A percentile compares a stretch with the other conserved stretches of the same genome.
These are phyloP conservation scores for Rhaphigaster nebulosa DNA, from an alignment of 2,888 invertebrate species.

Conservation along the genomic window DNA sequence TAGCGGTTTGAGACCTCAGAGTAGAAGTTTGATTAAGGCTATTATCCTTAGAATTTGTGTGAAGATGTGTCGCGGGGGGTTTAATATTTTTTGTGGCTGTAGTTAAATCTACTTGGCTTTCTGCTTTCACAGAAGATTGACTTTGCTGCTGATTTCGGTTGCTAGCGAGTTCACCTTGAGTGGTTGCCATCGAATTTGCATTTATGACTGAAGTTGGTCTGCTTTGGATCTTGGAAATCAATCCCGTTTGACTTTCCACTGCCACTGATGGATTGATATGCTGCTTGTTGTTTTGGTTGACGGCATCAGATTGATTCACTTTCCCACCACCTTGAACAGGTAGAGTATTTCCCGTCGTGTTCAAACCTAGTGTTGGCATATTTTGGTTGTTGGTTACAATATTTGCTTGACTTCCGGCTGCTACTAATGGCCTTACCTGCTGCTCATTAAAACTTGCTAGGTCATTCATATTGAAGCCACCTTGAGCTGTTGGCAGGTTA, in stretches of 20 bases:
- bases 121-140: not conserved
- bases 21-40: not conserved
- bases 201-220: not conserved
- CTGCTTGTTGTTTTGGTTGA: not conserved
- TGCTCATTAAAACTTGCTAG: not conserved
- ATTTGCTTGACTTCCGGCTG: not conserved
- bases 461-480: not conserved
- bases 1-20: not conserved
- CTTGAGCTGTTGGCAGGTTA: not conserved
- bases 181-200: not conserved
- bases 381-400: not conserved
- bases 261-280: not conserved
- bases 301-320: not conserved
- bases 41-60: not conserved
- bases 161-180: not conserved
- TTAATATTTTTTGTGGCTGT: not conserved
- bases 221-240: too few species aligned
- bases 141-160: not conserved
- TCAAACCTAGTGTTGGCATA: not conserved
- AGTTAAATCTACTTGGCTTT: not conserved
- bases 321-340: not conserved
- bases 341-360: not conserved
- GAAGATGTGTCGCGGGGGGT: not conserved
- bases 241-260: too few species aligned
- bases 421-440: not conserved